Conservation (phyloP, 1,140 invertebrate species). For the Microplitis demolitor region DNA sequence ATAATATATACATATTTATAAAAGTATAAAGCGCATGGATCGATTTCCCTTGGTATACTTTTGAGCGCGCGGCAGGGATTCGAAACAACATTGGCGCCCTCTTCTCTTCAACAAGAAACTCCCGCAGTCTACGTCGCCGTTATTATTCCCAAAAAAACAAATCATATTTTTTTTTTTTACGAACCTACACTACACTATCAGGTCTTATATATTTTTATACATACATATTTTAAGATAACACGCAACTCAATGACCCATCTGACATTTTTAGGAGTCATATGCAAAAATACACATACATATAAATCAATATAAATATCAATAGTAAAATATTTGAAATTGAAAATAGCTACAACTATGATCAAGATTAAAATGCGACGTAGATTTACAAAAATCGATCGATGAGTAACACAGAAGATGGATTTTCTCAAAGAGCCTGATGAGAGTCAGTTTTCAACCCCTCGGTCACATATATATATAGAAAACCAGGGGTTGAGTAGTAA, state of each 20-base stretch:
- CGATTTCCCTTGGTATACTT: constrained; percentile 7
- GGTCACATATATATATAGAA: background rate
- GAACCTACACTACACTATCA: background rate
- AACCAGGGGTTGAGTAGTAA: background rate
- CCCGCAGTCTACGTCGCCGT: background rate
- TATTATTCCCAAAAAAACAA: background rate
- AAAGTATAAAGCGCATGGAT: background rate
- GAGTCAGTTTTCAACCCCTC: constrained; percentile 6
- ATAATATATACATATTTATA: background rate
- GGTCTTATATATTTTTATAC: background rate
- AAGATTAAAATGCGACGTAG: background rate
- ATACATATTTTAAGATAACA: background rate
- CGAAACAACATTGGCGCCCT: constrained; percentile 3
- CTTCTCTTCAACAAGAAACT: background rate
- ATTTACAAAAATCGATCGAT: background rate
- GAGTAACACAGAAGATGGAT: background rate
- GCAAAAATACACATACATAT: background rate
- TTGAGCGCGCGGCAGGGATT: constrained; percentile 2
- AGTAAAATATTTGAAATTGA: too few species aligned
- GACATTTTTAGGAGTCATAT: background rate
- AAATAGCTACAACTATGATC: too few species aligned
- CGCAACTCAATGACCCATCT: background rate
- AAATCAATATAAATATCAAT: background rate
- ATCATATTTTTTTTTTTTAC: background rate
- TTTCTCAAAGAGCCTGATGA: background rate